These are phyloP conservation scores for Pterophyllum scalare DNA, from an alignment of 2,113 vertebrate species.

Conservation along the genomic window DNA sequence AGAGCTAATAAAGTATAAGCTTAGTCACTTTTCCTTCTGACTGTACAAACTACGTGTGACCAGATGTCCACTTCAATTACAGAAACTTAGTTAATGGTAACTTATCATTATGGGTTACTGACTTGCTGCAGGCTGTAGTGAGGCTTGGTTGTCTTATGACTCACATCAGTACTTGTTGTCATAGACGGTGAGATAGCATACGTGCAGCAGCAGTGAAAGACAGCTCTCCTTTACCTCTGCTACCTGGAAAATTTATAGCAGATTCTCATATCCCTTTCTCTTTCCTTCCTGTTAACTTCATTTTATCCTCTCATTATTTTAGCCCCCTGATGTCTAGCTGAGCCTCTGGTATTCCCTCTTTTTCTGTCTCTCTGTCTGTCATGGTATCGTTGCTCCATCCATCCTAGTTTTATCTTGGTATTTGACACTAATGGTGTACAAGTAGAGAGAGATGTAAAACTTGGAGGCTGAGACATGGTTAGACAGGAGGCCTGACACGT, in stretches of 20 bases:
- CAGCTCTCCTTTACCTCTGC: not conserved
- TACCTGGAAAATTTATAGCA: constrained; percentile 52
- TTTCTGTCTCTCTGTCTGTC: not conserved
- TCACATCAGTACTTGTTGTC: not conserved
- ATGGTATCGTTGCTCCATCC: not conserved
- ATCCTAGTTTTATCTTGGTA: not conserved
- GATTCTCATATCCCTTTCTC: constrained; percentile 6
- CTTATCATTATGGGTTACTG: not conserved
- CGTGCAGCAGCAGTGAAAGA: constrained; percentile 33
- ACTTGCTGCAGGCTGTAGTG: not conserved
- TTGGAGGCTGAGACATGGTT: not conserved
- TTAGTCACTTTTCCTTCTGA: too few species aligned
- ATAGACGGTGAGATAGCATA: not conserved
- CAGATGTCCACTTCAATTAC: not conserved
- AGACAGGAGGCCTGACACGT: not conserved
- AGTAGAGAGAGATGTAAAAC: not conserved
- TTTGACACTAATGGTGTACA: not conserved
- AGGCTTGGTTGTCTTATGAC: not conserved
- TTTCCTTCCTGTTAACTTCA: constrained; percentile 13
- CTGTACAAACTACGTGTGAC: not conserved
- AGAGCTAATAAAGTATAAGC: too few species aligned
- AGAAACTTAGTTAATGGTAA: too few species aligned
- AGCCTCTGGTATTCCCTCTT: not conserved
- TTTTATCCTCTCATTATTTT: constrained; percentile 16
- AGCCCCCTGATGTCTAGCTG: constrained; percentile 2